Base-by-base conservation (phyloP, 2,888 invertebrate species). In the Leucoptera coffeella region DNA sequence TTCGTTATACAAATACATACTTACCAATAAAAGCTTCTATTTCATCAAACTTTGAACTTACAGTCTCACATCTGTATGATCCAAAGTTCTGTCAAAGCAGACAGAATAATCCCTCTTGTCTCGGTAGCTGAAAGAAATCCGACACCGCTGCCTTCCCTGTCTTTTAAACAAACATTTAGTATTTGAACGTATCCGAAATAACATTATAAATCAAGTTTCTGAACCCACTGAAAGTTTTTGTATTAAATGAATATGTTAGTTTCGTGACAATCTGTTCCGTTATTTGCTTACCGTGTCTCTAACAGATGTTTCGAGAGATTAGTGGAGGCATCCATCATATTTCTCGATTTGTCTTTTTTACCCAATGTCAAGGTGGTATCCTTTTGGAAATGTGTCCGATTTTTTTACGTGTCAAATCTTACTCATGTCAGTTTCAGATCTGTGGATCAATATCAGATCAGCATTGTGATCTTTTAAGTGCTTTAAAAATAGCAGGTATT, bases 261-360 rank as follows among this genome's bases (percentile, higher is more conserved):
- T 59, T 58, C 53, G 49, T 61, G 58, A 61, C 67, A 59, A 60
- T 62, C 65, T 61, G 69, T 69, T 69, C 64, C 67, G 69, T 59
- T 69, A 64, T 69, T 69, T 64, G 62, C 65, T 62, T 55, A 54
- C 49, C 44, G 53, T 59, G 48, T 33, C 49, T 17, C 43, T 57
- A 62, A 61, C 69, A 69, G 54, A 65, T 67, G 67, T 49, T 38
- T 31, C 36, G 33, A 31, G 12, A 8, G 9, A 34, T 25, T 23
- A 25, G 21, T 9, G 11, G 10, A 23, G 14, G 23, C 29, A 31
- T 65, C 47, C 47, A 61, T 67, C 67, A 65, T 59, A 43, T 50
- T 43, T 22, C 15, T n/a, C n/a, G n/a, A n/a, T n/a, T n/a, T n/a
- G n/a, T n/a, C n/a, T n/a, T n/a, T n/a, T n/a, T n/a, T n/a, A n/a